Percentiles rank a stretch among this genome's conserved stretches.
phyloP scores from a whole-genome alignment of 2,797 vertebrate genomes.

The Octomys mimax region DNA sequence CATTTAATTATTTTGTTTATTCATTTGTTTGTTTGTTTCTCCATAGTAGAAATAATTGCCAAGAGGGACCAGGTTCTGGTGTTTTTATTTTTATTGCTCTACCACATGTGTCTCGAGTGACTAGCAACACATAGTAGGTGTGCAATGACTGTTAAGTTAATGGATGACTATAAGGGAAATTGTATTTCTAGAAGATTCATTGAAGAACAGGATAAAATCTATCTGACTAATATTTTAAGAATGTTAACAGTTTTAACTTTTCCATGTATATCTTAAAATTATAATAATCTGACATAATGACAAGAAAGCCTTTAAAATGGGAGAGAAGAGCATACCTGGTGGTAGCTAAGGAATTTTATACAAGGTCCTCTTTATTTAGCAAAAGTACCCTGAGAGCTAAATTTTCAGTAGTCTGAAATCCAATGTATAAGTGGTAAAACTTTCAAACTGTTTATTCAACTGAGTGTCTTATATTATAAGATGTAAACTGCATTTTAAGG shows the following conservation, averaged over 20 bases:
- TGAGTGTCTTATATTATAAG: not conserved
- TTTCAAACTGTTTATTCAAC: not conserved
- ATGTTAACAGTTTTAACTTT: not conserved
- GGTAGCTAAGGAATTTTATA: not conserved
- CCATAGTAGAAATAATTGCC: not conserved
- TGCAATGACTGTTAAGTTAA: not conserved
- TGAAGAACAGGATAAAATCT: not conserved
- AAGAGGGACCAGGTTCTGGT: not conserved
- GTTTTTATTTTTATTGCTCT: not conserved
- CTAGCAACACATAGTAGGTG: not conserved
- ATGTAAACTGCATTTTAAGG: not conserved
- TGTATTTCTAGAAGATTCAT: not conserved
- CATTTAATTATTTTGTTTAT: not conserved
- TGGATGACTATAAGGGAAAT: not conserved
- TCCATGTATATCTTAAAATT: not conserved
- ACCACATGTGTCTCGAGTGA: not conserved
- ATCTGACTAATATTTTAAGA: not conserved
- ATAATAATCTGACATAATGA: not conserved
- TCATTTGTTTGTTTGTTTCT: not conserved
- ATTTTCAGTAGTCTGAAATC: not conserved
- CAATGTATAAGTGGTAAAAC: not conserved
- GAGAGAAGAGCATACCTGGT: not conserved
- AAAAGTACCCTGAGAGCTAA: not conserved
- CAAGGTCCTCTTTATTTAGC: not conserved
- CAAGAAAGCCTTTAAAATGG: conserved; percentile 30